These are phyloP conservation scores for Rana temporaria DNA, from an alignment of 2,113 vertebrate species.

Conservation along the genomic window DNA sequence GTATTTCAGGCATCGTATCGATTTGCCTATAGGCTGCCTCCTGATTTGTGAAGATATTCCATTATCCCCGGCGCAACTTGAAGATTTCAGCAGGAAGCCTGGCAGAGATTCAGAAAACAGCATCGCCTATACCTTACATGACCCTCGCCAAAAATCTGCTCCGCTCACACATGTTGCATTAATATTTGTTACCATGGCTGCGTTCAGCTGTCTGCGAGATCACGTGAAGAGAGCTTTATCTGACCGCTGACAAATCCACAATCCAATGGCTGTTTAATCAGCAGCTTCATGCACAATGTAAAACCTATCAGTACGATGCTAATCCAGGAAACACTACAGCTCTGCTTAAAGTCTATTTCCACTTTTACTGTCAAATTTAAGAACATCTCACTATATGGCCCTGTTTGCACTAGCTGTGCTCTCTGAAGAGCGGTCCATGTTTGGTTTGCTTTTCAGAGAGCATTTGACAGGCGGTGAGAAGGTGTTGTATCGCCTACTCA, in stretches of 20 bases:
- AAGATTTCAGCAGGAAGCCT: slow-evolving; percentile 37
- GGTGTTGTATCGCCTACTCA: too few relatives aligned
- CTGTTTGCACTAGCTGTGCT: too few relatives aligned
- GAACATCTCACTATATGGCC: too few relatives aligned
- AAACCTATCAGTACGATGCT: too few relatives aligned
- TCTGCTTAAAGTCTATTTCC: too few relatives aligned
- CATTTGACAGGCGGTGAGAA: too few relatives aligned
- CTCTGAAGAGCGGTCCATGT: too few relatives aligned
- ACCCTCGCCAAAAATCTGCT: slow-evolving; percentile 43
- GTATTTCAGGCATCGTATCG: slow-evolving; percentile 37
- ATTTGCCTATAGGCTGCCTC: slow-evolving; percentile 41
- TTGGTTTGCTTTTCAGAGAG: too few relatives aligned
- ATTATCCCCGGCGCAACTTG: slow-evolving; percentile 36
- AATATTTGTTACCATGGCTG: slow-evolving; percentile 36
- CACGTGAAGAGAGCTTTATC: too few relatives aligned
- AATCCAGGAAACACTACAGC: too few relatives aligned
- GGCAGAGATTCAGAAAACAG: slow-evolving; percentile 39
- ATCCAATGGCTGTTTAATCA: background rate
- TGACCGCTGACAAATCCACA: too few relatives aligned
- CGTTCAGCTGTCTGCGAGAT: slow-evolving; percentile 17
- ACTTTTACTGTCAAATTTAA: too few relatives aligned
- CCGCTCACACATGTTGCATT: slow-evolving; percentile 34
- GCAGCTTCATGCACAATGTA: background rate
- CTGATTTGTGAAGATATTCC: slow-evolving; percentile 44
- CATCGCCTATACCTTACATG: slow-evolving; percentile 50